Base-by-base conservation (phyloP, 2,888 invertebrate species). In the Brenthis daphne region DNA sequence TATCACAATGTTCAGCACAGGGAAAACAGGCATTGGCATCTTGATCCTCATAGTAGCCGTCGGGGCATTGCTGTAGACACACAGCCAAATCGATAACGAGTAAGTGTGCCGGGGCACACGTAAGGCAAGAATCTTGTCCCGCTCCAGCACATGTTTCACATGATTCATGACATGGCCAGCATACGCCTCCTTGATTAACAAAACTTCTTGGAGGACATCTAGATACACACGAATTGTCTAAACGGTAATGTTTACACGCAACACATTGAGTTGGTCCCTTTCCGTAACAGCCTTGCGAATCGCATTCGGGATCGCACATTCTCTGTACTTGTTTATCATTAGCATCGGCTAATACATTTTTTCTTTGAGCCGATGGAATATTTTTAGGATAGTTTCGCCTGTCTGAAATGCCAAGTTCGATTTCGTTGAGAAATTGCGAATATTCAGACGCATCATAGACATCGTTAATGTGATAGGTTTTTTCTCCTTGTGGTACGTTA, bases 111-210 rank as follows among this genome's bases (percentile, higher is more conserved):
- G 97, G 96, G 0, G 96, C 96, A 83, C 98, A 98, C 13, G 96
- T 96, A 8, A 97, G 90, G 79, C 98, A 98, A 64, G 97, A 96
- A 82, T 97, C 97, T 83, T 96, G 97, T 12, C 97, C 96, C 8
- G 97, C 95, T 12, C 97, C 98, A 13, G 96, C 97, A 82, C 98
- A 98, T 20, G 96, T 97, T 83, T 96, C 96, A 81, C 98, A 98
- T 1, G 97, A 97, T 80, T 97, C 97, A 82, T 98, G 97, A 76
- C 98, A 98, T 0, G 96, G 96, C 94, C 96, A 96, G 80, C 98
- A 98, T 29, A 96, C 95, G 20, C 96, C 96, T 54, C 96, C 96
- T 77, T 96, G 95, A 82, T 97, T 96, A 3, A 96, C 96, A 79
- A 96, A 97, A 80, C 97, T 97, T 76, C 97, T 94, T 11, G 96